Conservation (phyloP, 2,113 vertebrate genomes). For the Platichthys flesus region DNA sequence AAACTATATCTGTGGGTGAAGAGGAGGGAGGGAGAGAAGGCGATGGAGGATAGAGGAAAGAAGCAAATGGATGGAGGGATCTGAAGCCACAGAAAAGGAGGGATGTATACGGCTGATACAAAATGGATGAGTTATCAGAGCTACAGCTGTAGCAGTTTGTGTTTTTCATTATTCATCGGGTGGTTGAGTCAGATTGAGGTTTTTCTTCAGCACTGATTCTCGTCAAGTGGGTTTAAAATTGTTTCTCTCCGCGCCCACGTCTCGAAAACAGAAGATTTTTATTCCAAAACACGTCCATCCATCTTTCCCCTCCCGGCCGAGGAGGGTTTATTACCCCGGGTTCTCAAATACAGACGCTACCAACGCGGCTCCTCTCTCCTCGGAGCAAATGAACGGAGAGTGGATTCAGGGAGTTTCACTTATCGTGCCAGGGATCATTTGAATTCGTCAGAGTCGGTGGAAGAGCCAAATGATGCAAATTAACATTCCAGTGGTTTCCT, state of each 20-base stretch:
- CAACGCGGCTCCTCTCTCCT: background rate
- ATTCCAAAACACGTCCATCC: background rate
- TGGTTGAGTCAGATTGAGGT: slow-evolving; percentile 9
- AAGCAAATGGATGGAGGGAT: background rate
- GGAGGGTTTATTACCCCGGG: background rate
- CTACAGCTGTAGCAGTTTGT: slow-evolving; percentile 49
- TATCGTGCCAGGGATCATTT: background rate
- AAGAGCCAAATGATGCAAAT: slow-evolving; percentile 10
- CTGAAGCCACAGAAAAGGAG: background rate
- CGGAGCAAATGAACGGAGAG: background rate
- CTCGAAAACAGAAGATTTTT: slow-evolving; percentile 11
- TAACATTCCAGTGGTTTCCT: slow-evolving; percentile 28
- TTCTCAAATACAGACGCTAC: background rate
- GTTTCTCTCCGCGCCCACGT: background rate
- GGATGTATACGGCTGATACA: background rate
- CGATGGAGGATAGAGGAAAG: background rate
- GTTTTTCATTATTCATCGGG: slow-evolving; percentile 46
- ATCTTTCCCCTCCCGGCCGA: background rate
- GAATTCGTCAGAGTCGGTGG: background rate
- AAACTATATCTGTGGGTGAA: too few relatives aligned
- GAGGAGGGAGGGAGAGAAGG: too few relatives aligned
- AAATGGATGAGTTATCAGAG: slow-evolving; percentile 44
- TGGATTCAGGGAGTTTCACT: background rate
- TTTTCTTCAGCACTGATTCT: slow-evolving; percentile 25
- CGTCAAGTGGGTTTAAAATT: slow-evolving; percentile 28